Evolutionary conservation across 1,140 invertebrate genomes (phyloP).

Genomic region (Fopius arisanus): DNA sequence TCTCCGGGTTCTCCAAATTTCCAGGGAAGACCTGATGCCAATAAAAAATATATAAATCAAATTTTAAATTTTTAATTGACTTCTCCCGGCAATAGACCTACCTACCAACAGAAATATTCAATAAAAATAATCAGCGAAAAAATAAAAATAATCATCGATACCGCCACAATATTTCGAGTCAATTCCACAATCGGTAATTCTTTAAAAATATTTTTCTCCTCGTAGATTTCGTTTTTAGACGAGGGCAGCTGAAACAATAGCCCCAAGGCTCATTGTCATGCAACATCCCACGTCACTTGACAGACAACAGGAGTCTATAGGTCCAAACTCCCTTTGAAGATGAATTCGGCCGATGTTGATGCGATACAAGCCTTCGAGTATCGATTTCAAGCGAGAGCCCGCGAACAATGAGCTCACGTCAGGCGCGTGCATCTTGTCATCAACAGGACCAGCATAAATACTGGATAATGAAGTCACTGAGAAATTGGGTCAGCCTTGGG

Average conservation of each 20-base stretch:
- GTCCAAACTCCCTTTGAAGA: slow-evolving; percentile 1
- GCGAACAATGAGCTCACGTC: neutral
- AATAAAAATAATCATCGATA: too few species aligned
- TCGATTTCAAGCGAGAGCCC: neutral
- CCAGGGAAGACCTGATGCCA: too few species aligned
- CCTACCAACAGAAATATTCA: too few species aligned
- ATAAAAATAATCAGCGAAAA: too few species aligned
- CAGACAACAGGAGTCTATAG: neutral
- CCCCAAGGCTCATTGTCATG: neutral
- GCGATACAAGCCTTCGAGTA: neutral
- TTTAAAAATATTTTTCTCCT: too few species aligned
- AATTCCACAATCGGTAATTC: too few species aligned
- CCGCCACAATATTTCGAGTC: too few species aligned
- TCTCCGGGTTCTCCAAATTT: too few species aligned
- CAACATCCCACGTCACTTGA: neutral
- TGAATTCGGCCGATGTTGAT: neutral
- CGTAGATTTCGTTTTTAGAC: too few species aligned
- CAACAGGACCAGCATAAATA: neutral
- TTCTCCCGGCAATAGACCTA: too few species aligned
- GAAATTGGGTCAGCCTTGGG: slow-evolving; percentile 11
- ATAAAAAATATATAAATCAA: too few species aligned
- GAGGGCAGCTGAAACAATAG: neutral
- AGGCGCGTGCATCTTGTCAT: neutral
- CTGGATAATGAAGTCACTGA: slow-evolving; percentile 4
- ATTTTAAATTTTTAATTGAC: too few species aligned